Evolutionary conservation across 1,140 invertebrate species (phyloP), one percentile per base, ranked within the genome.

Genomic region (Mizuhopecten yessoensis): DNA sequence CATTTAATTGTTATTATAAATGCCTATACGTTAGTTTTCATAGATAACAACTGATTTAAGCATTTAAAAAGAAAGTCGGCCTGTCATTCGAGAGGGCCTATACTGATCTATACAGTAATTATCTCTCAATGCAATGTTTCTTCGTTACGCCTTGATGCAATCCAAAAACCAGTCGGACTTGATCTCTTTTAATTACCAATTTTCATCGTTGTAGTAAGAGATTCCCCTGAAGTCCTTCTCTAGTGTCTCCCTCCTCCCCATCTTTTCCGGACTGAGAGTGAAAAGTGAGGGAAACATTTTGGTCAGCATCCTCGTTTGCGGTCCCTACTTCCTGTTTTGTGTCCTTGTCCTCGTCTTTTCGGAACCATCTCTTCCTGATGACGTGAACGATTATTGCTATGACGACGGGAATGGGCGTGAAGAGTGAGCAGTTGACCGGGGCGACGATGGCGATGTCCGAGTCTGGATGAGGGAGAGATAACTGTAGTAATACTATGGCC

Each of bases 371-470:
- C 23, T 93, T 93, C 13, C 92, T 91, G 10, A 93, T 93, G 75
- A 90, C 91, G 88, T 93, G 92, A 0, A 49, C 23, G n/a, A 92
- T 86, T 13, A 94, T 93, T 33, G 92, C 93, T 23, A 93, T 89
- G 10, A 93, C 96, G 91, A 99, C 97, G 0, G 99, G 98, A 34
- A 99, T 94, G 11, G 99, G 99, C 0, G 99, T 99, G 98, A 99
- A 99, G 86, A 99, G 98, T 20, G 99, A 98, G 42, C 98, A 98
- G 1, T 95, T 95, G n/a, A 97, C 94, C 0, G 96, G 95, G 0
- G 96, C 93, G 23, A 97, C 95, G 11, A 96, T 95, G 33, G 96
- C 95, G 34, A 97, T 92, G 87, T 97, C 97, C 3, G 96, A 96
- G 57, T 97, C 96, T 0, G 97, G 97, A n/a, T 95, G 95, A 0